These are phyloP conservation scores for Lycodopsis pacificus DNA, from an alignment of 2,797 vertebrate genomes.

Conservation along the genomic window DNA sequence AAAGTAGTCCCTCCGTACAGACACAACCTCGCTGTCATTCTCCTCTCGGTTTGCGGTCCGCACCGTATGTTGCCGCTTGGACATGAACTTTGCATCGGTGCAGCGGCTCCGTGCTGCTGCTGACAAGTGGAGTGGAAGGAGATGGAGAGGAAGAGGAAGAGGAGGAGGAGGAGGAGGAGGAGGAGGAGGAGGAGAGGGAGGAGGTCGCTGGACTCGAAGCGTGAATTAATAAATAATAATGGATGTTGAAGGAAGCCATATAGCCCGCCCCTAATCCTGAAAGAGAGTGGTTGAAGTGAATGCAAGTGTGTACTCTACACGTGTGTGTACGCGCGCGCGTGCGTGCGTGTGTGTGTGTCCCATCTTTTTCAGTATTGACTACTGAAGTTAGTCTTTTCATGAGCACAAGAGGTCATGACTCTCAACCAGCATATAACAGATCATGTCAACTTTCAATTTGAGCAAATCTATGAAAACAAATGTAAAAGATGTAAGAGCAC, in stretches of 20 bases:
- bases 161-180: neutral
- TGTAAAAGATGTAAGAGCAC: neutral
- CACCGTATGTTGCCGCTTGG: slow-evolving; percentile 30
- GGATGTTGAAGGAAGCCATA: neutral
- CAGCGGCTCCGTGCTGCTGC: slow-evolving; percentile 34
- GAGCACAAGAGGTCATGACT: neutral
- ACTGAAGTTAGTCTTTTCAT: neutral
- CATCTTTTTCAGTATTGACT: neutral
- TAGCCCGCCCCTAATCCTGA: neutral
- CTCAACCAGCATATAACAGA: neutral
- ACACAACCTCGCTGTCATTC: neutral
- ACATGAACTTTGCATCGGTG: slow-evolving; percentile 13
- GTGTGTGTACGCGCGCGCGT: too few species aligned
- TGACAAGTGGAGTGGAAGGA: slow-evolving; percentile 33
- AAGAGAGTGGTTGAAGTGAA: neutral
- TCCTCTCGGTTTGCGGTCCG: slow-evolving; percentile 27
- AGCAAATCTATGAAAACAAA: neutral
- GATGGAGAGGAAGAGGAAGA: slow-evolving; percentile 10
- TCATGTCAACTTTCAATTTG: neutral
- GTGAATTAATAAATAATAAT: neutral
- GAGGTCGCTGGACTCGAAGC: neutral
- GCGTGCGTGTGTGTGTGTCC: neutral
- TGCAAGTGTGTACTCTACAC: neutral
- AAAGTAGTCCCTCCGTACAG: neutral
- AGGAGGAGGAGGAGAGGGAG: neutral